phyloP scores from a whole-genome alignment of 2,113 vertebrate genomes.

The Gallinago jamesoni region DNA sequence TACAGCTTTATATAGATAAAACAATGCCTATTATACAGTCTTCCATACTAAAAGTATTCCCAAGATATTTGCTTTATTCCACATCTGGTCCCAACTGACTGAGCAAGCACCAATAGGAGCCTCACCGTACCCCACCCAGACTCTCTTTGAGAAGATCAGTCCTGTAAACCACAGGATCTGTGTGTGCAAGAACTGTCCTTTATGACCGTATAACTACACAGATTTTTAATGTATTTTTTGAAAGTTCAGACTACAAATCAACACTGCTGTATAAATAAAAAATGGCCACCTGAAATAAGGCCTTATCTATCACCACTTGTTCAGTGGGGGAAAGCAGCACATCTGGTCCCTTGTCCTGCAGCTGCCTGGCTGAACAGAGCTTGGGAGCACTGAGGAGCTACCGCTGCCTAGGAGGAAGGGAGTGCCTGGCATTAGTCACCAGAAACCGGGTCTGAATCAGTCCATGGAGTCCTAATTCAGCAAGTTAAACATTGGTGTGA shows the following conservation, averaged over 20 bases:
- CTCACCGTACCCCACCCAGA: neutral
- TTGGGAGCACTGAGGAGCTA: neutral
- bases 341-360: neutral
- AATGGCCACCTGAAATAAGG: neutral
- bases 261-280: neutral
- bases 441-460: conserved; percentile 19
- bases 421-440: conserved; percentile 49
- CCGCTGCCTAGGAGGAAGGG: conserved; percentile 39
- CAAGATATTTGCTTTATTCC: neutral
- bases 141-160: neutral
- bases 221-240: neutral
- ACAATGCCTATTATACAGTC: neutral
- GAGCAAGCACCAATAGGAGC: neutral
- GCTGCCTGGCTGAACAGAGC: neutral
- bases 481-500: neutral
- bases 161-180: neutral
- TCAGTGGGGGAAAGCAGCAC: neutral
- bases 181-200: neutral
- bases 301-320: neutral
- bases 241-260: neutral
- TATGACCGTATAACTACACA: neutral
- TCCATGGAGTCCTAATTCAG: conserved; percentile 24
- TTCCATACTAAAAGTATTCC: neutral
- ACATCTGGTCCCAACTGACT: neutral
- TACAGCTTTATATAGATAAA: neutral